Evolutionary conservation across 2,113 vertebrate species (phyloP).

Genomic region (Rhizomys pruinosus): DNA sequence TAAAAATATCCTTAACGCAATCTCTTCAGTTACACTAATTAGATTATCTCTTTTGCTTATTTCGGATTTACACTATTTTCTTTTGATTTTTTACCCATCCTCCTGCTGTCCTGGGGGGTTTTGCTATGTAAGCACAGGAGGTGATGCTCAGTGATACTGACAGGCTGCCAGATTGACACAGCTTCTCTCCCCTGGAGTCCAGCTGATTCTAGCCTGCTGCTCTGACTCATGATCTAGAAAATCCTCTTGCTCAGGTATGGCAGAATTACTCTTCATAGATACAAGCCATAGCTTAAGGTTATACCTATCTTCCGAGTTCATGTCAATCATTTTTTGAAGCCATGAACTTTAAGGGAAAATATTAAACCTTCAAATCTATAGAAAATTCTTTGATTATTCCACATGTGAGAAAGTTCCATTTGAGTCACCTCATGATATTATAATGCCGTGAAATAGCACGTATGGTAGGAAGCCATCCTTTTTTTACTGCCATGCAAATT

Average conservation of each 20-base stretch:
- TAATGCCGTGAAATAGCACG: neutral
- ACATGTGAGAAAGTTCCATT: neutral
- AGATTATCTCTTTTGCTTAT: slow-evolving; percentile 66
- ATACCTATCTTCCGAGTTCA: neutral
- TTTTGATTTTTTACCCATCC: slow-evolving; percentile 8
- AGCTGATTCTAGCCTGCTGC: neutral
- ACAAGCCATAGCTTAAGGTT: neutral
- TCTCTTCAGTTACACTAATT: slow-evolving; percentile 71
- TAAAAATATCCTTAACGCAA: slow-evolving; percentile 74
- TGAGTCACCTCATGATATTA: slow-evolving; percentile 36
- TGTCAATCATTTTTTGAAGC: slow-evolving; percentile 56
- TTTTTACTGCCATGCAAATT: slow-evolving; percentile 9
- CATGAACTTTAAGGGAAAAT: slow-evolving; percentile 30
- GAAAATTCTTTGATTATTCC: slow-evolving; percentile 24
- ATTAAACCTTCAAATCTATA: slow-evolving; percentile 16
- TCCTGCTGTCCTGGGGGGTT: slow-evolving; percentile 43
- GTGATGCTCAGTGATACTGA: slow-evolving; percentile 71
- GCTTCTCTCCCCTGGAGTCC: slow-evolving; percentile 59
- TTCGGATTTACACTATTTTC: slow-evolving; percentile 63
- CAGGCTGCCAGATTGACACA: slow-evolving; percentile 54
- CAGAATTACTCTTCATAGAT: slow-evolving; percentile 36
- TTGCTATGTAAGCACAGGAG: neutral
- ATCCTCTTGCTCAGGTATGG: slow-evolving; percentile 49
- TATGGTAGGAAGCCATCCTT: neutral
- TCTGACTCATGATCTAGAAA: slow-evolving; percentile 71